phyloP scores from a whole-genome alignment of 1,140 invertebrate genomes.

The Carposina sasakii region DNA sequence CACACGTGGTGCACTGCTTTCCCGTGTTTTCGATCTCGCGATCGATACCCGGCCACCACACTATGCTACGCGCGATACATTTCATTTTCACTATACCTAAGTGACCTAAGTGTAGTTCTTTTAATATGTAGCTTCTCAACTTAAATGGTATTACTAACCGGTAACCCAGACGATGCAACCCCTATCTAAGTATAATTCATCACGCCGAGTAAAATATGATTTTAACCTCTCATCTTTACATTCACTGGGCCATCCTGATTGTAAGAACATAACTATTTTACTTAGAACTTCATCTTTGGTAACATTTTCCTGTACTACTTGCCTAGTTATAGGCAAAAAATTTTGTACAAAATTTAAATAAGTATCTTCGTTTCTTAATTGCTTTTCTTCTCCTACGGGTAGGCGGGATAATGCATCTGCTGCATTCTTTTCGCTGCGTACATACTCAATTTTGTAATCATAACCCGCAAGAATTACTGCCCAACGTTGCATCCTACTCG shows the following conservation, averaged over 20 bases:
- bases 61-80: background rate
- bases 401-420: slow-evolving; percentile 22
- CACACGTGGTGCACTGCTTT: background rate
- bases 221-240: slow-evolving; percentile 1
- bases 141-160: background rate
- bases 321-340: background rate
- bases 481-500: slow-evolving; percentile 42
- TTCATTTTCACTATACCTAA: slow-evolving; percentile 1
- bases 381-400: background rate
- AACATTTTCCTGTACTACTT: background rate
- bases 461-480: slow-evolving; percentile 40
- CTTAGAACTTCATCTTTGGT: background rate
- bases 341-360: slow-evolving; percentile 7
- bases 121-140: background rate
- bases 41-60: slow-evolving; percentile 1
- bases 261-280: slow-evolving; percentile 2
- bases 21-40: background rate
- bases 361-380: background rate
- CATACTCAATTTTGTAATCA: slow-evolving; percentile 41
- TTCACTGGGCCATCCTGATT: slow-evolving; percentile 15
- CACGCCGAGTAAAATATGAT: slow-evolving; percentile 14
- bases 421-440: slow-evolving; percentile 17
- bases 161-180: slow-evolving; percentile 1
- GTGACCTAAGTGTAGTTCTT: background rate
- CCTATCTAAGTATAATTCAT: slow-evolving; percentile 28